These are phyloP conservation scores for Oophaga sylvatica DNA, from an alignment of 2,797 vertebrate species.

Conservation along the genomic window DNA sequence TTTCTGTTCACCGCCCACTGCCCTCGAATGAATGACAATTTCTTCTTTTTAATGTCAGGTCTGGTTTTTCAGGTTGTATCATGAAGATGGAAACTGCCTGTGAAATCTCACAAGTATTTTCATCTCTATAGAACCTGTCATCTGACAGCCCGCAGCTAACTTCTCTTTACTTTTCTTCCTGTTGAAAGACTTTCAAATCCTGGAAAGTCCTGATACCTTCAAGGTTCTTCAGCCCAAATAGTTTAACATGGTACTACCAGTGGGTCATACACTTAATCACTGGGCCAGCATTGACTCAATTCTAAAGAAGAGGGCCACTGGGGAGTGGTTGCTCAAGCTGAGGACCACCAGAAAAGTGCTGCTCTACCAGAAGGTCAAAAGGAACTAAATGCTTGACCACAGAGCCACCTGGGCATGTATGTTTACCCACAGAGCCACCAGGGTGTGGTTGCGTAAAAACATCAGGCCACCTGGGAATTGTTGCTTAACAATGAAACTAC, in stretches of 20 bases:
- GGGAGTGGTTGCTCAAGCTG: neutral
- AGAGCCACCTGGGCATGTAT: too few species aligned
- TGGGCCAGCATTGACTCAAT: neutral
- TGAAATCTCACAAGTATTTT: neutral
- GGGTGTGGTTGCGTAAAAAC: neutral
- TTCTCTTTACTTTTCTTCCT: neutral
- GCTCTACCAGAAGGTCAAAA: neutral
- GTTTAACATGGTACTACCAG: neutral
- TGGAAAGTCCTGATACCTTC: neutral
- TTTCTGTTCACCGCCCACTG: neutral
- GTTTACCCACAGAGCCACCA: neutral
- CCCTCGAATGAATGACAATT: neutral
- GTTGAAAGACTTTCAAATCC: neutral
- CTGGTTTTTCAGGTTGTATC: conserved; percentile 32
- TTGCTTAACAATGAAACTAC: neutral
- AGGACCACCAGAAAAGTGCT: neutral
- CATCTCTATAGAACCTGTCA: neutral
- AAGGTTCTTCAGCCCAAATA: neutral
- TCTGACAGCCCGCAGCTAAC: neutral
- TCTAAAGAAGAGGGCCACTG: neutral
- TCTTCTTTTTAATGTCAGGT: neutral
- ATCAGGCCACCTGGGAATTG: neutral
- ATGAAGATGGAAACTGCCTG: neutral
- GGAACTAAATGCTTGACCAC: neutral
- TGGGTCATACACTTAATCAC: neutral